A percentile compares a stretch with the other conserved stretches of the same genome.
Conservation (phyloP, 2,888 invertebrate genomes). For the Metellina segmentata region DNA sequence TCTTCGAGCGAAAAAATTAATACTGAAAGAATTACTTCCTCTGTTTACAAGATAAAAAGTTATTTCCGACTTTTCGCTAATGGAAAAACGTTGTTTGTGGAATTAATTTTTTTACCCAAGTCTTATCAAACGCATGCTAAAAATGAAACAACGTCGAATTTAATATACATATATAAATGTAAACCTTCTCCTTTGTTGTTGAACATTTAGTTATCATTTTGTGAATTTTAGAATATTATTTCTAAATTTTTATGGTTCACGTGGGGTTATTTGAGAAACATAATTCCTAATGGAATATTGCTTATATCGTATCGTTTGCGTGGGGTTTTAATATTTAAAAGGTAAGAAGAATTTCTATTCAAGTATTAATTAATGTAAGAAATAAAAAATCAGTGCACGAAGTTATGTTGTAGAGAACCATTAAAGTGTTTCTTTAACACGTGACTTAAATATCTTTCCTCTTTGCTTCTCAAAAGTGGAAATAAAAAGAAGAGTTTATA, state of each 20-base stretch:
- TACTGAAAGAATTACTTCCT: neutral
- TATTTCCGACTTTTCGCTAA: neutral
- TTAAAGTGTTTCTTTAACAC: no score
- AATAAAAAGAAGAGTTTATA: no score
- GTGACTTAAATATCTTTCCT: no score
- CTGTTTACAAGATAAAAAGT: slow-evolving; percentile 1
- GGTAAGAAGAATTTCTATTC: no score
- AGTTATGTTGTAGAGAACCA: no score
- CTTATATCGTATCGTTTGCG: neutral
- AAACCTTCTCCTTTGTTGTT: neutral
- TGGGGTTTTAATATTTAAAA: neutral
- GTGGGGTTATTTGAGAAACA: neutral
- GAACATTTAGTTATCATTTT: neutral
- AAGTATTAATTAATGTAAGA: no score
- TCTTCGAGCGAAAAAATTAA: neutral
- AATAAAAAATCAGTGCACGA: no score
- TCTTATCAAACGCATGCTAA: neutral
- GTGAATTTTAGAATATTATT: neutral
- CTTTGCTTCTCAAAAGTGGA: no score
- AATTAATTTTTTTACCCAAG: neutral
- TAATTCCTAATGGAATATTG: no score
- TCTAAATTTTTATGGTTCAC: neutral
- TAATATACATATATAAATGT: neutral
- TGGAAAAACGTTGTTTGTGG: neutral
- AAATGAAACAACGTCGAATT: neutral